These are phyloP conservation scores for Valencia hispanica DNA, from an alignment of 2,797 vertebrate species.

Conservation along the genomic window DNA sequence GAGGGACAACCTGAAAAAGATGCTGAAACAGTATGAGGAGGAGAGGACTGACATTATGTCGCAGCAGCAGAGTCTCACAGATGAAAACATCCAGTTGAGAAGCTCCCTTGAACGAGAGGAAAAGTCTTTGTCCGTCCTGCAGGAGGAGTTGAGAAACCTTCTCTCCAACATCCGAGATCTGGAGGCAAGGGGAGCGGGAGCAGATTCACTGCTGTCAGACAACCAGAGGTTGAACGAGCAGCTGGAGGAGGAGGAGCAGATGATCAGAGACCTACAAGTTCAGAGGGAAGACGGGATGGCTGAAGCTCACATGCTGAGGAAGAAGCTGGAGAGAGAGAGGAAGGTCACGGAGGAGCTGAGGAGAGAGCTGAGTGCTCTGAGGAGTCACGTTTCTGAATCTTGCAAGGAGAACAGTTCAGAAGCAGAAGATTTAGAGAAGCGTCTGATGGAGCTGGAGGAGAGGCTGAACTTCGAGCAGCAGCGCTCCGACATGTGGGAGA, in stretches of 20 bases:
- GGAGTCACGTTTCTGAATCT: conserved; percentile 57
- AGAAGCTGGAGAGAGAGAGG: conserved; percentile 86
- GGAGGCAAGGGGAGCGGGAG: conserved; percentile 80
- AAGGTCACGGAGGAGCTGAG: conserved; percentile 80
- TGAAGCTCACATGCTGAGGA: conserved; percentile 85
- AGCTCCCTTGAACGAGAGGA: conserved; percentile 87
- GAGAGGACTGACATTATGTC: conserved; percentile 81
- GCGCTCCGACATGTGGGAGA: conserved; percentile 96
- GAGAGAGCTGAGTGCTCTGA: conserved; percentile 81
- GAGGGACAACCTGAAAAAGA: conserved; percentile 79
- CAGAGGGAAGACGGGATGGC: conserved; percentile 85
- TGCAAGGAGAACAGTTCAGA: conserved; percentile 66
- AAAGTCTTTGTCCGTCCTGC: conserved; percentile 82
- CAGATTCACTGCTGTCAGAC: conserved; percentile 83
- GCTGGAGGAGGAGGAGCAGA: conserved; percentile 87
- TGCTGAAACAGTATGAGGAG: conserved; percentile 79
- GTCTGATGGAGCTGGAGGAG: conserved; percentile 88
- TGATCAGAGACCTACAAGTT: conserved; percentile 76
- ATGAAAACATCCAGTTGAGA: conserved; percentile 87
- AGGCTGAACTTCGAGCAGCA: conserved; percentile 94
- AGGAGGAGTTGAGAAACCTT: conserved; percentile 87
- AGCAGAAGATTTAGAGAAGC: conserved; percentile 78
- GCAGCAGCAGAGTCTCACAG: conserved; percentile 79
- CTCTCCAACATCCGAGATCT: conserved; percentile 84
- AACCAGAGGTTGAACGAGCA: conserved; percentile 88